A percentile compares a stretch with the other conserved stretches of the same genome.
These are phyloP conservation scores for Callopanchax toddi DNA, from an alignment of 2,113 vertebrate species.

Conservation along the genomic window DNA sequence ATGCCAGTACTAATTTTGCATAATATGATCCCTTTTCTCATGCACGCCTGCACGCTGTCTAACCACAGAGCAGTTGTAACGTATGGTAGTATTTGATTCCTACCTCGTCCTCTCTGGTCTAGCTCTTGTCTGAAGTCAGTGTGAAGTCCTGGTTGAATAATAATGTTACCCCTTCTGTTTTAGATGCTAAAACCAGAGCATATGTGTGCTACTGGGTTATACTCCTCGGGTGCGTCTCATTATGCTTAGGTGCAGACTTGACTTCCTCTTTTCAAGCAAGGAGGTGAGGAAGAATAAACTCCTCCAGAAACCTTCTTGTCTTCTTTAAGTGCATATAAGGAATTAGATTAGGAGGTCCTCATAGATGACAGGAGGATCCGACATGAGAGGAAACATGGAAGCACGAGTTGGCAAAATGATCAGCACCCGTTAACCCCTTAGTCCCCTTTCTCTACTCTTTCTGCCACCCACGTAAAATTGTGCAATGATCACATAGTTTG, in stretches of 20 bases:
- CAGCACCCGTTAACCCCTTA: slow-evolving; percentile 15
- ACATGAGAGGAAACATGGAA: neutral
- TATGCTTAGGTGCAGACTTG: neutral
- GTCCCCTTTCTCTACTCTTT: slow-evolving; percentile 24
- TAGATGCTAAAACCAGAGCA: slow-evolving; percentile 39
- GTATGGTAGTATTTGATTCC: slow-evolving; percentile 77
- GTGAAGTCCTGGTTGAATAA: slow-evolving; percentile 52
- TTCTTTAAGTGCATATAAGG: neutral
- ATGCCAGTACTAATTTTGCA: slow-evolving; percentile 68
- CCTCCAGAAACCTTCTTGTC: neutral
- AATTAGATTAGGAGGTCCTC: neutral
- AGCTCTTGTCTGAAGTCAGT: slow-evolving; percentile 65
- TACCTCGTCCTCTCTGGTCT: slow-evolving; percentile 70
- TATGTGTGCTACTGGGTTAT: slow-evolving; percentile 6
- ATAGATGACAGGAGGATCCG: neutral
- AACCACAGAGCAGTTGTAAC: slow-evolving; percentile 69
- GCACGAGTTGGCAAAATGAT: slow-evolving; percentile 13
- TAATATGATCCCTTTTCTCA: slow-evolving; percentile 70
- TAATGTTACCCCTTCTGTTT: slow-evolving; percentile 36
- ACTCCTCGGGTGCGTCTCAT: slow-evolving; percentile 2
- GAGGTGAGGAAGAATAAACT: neutral
- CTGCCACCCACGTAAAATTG: slow-evolving; percentile 24
- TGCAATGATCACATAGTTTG: slow-evolving; percentile 24
- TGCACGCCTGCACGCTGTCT: slow-evolving; percentile 76
- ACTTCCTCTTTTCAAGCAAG: neutral